Conservation (phyloP, 1,140 invertebrate genomes). For the Caenorhabditis briggsae region DNA sequence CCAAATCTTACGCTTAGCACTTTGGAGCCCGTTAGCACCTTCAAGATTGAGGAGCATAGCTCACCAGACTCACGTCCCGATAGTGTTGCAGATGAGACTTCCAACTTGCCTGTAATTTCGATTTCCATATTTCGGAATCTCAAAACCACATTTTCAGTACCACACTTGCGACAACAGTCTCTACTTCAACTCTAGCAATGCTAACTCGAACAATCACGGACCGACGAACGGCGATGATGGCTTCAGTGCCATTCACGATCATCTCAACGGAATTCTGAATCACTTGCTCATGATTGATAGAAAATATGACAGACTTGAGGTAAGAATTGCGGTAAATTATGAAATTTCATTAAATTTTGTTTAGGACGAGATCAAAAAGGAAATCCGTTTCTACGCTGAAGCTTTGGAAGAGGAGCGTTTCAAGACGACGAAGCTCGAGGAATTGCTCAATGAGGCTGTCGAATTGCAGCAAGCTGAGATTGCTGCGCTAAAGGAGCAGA, state of each 20-base stretch:
- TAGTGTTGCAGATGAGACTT: constrained; percentile 16
- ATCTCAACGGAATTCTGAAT: constrained; percentile 21
- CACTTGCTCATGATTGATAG: constrained; percentile 38
- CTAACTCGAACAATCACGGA: too few relatives aligned
- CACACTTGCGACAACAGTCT: constrained; percentile 40
- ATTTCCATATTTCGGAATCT: too few relatives aligned
- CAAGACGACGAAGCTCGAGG: constrained; percentile 57
- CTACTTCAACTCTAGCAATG: background rate
- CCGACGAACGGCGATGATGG: background rate
- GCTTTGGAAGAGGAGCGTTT: constrained; percentile 61
- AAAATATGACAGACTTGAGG: constrained; percentile 46
- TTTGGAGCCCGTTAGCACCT: background rate
- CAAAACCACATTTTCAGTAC: background rate
- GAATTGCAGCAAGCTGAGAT: constrained; percentile 63
- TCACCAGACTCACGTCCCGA: constrained; percentile 9
- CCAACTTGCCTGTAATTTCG: background rate
- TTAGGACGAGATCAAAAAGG: constrained; percentile 36
- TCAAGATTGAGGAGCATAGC: background rate
- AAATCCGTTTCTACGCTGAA: constrained; percentile 44
- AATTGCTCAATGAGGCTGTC: constrained; percentile 59
- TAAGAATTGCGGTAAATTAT: background rate
- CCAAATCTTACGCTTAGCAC: background rate
- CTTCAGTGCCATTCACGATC: constrained; percentile 5
- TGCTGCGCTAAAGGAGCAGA: constrained; percentile 58
- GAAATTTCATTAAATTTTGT: background rate